Evolutionary conservation across 2,797 vertebrate species (phyloP), one percentile per base, ranked within the genome.

Genomic region (Melopsittacus undulatus): DNA sequence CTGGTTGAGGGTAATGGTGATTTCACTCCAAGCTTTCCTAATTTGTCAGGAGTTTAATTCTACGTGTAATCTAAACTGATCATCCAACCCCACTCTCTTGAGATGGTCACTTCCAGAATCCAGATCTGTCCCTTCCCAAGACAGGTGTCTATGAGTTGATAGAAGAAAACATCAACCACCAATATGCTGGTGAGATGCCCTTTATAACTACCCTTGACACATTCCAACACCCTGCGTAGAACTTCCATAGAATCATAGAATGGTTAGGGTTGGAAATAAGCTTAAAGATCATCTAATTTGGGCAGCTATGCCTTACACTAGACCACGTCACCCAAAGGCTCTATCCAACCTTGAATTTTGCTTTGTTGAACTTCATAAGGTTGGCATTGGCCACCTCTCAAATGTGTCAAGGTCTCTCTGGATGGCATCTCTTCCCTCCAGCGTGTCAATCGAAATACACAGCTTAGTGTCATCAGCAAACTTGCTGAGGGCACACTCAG

Each of bases 121-220:
- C 56, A 34, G 56, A 21, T 18, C 24, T 42, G 8, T 51, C 20
- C 46, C 13, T 84, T 76, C 32, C 59, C 56, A 30, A 59, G 29
- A 24, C 13, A 42, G 8, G 4, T 72, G 13, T 49, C 45, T 61
- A 13, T 27, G 63, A 69, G 9, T 0, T 16, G 20, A n/a, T 0
- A 10, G 27, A 32, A 88, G 24, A 15, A 63, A 85, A 13, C 38
- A 63, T 3, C 88, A 23, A 2, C 18, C 42, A 21, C 15, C 16
- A 29, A 1, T 1, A 29, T 27, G 4, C 21, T 17, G 32, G 19
- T 13, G 43, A 68, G 4, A 26, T 2, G 3, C 22, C 27, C 38
- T 66, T 48, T 23, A 7, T 9, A 45, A 45, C 16, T 12, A 18
- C 7, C 27, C 23, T 82, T 56, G 23, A 38, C 4, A 40, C 10